Base-by-base conservation (phyloP, 37 sponge, comb jelly and placozoan species). In the Mnemiopsis leidyi region DNA sequence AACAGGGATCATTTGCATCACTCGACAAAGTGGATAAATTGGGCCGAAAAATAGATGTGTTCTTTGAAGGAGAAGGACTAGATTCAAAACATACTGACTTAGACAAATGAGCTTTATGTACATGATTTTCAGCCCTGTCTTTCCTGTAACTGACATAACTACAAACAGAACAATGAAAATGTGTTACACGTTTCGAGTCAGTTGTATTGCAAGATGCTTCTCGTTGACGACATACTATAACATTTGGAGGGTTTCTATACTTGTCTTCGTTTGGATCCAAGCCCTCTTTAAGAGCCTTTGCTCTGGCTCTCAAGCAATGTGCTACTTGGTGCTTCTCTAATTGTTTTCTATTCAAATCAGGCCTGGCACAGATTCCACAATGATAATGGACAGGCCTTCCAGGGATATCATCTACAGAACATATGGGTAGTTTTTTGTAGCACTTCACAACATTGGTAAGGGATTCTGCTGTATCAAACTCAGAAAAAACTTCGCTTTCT, bases 91-190 rank as follows among this genome's bases (percentile, higher is more conserved):
- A 9, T 16, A 77, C 30, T 1, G 40, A 23, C 29, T 85, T 85
- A 25, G 61, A 85, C 0, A 40, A 3, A 26, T 85, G 90, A 40
- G 90, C 32, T 33, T 85, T 85, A 16, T 85, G 90, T 23, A 85
- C 90, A 40, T 85, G 90, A 7, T 85, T 85, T 26, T 85, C 90
- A 5, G 90, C 90, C 28, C 90, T 38, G 35, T 85, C 90, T 40
- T 85, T 85, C 24, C 90, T 85, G 35, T 85, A 85, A 85, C 90
- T 85, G 24, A 85, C 90, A 85, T 85, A 85, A 38, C 36, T 85
- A 39, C 90, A 85, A 40, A 85, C 90, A 9, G 90, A 85, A 26
- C 90, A 85, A 39, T 85, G 90, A 25, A 85, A 85, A 85, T 85
- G 90, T 21, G 90, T 85, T 21, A 85, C 35, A 39, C 90, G 90